These are phyloP conservation scores for Daktulosphaira vitifoliae DNA, from an alignment of 1,140 invertebrate species.

Conservation along the genomic window DNA sequence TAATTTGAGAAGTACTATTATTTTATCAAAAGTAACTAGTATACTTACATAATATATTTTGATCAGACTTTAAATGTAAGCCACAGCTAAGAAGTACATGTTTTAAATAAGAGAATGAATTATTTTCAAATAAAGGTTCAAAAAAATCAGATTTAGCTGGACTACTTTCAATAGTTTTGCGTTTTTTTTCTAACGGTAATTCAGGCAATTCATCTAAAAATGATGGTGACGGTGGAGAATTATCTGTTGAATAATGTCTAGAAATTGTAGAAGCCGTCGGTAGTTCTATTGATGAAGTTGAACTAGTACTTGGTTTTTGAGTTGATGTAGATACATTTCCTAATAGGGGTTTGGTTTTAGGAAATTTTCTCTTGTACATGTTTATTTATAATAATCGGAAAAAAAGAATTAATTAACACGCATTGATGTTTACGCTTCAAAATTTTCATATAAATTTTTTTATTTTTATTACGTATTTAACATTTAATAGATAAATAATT, in stretches of 20 bases:
- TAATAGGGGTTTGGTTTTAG: not conserved
- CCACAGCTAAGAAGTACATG: constrained; percentile 12
- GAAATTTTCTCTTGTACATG: constrained; percentile 31
- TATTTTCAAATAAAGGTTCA: not conserved
- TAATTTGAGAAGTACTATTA: too few species aligned
- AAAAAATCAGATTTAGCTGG: not conserved
- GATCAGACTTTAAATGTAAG: constrained; percentile 16
- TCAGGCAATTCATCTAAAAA: not conserved
- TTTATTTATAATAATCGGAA: not conserved
- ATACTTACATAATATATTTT: constrained; percentile 11
- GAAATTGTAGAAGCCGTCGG: not conserved
- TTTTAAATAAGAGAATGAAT: not conserved
- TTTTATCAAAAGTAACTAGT: too few species aligned
- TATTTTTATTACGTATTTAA: too few species aligned
- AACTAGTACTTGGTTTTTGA: not conserved
- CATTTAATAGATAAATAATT: too few species aligned
- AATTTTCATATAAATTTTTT: too few species aligned
- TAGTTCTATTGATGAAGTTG: not conserved
- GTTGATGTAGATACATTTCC: not conserved
- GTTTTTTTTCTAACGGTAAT: constrained; percentile 1
- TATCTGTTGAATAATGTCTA: not conserved
- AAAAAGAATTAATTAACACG: too few species aligned
- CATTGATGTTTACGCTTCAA: too few species aligned
- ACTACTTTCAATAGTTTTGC: not conserved
- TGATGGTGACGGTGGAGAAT: constrained; percentile 3